A percentile compares a stretch with the other conserved stretches of the same genome.
phyloP scores from a whole-genome alignment of 2,113 vertebrate species.

The Atherinomorus stipes region DNA sequence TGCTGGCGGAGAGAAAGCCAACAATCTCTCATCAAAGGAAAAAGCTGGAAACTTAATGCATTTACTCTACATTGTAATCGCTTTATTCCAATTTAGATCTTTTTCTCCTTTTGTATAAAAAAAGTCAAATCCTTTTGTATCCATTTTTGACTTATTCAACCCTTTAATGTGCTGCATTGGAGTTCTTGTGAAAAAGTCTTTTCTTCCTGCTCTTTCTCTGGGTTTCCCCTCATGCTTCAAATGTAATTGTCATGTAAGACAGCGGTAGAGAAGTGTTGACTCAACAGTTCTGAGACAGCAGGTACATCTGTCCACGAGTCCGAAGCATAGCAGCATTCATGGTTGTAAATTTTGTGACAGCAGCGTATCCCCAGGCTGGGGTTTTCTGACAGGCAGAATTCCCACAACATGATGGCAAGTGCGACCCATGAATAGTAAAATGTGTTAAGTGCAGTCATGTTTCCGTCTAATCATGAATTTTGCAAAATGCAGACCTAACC shows the following conservation, averaged over 20 bases:
- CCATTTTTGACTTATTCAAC: too few relatives aligned
- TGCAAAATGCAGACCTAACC: not conserved
- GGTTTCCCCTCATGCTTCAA: too few relatives aligned
- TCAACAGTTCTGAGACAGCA: not conserved
- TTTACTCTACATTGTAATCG: too few relatives aligned
- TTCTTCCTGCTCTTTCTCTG: not conserved
- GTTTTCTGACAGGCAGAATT: not conserved
- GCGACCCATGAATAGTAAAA: not conserved
- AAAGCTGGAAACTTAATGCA: not conserved
- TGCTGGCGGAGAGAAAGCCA: not conserved
- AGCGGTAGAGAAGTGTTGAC: not conserved
- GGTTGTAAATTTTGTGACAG: not conserved
- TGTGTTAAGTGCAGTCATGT: not conserved
- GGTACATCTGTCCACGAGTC: not conserved
- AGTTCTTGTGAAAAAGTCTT: too few relatives aligned
- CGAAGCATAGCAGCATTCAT: not conserved
- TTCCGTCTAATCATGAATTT: not conserved
- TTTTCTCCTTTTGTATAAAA: too few relatives aligned
- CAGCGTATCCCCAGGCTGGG: too few relatives aligned
- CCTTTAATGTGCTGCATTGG: too few relatives aligned
- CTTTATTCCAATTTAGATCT: too few relatives aligned
- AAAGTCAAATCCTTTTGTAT: too few relatives aligned
- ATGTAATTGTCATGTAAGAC: not conserved
- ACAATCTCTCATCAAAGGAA: not conserved
- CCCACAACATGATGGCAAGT: not conserved